Conservation (phyloP, 2,797 vertebrate genomes). For the Anabacerthia variegaticeps region DNA sequence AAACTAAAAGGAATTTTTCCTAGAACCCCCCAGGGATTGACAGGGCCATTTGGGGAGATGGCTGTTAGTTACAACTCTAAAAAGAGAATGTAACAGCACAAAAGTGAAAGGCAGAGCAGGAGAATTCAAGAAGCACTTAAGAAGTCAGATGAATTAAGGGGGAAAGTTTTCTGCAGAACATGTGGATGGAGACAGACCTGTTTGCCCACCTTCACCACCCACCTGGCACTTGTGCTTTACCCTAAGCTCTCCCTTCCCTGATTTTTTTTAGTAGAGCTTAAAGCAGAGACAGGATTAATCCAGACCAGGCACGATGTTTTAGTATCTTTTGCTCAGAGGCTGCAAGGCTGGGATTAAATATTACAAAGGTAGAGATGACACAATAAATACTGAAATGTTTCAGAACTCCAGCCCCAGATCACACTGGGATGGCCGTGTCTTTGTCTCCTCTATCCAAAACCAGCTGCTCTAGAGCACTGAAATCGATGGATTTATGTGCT, state of each 20-base stretch:
- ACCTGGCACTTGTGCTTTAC: not conserved
- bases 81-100: not conserved
- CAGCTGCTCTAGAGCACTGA: conserved; percentile 16
- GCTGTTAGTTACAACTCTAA: not conserved
- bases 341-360: conserved; percentile 41
- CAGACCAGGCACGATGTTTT: conserved; percentile 3
- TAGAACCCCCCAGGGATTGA: not conserved
- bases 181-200: not conserved
- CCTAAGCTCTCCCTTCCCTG: not conserved
- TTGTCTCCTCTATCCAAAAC: conserved; percentile 29
- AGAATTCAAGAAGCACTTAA: not conserved
- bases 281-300: conserved; percentile 42
- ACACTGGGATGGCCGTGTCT: not conserved
- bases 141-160: not conserved
- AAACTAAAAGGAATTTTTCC: not conserved
- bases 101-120: not conserved
- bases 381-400: conserved; percentile 22
- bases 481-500: conserved; percentile 10
- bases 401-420: conserved; percentile 44
- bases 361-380: conserved; percentile 30
- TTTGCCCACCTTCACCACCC: not conserved
- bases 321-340: conserved; percentile 18
- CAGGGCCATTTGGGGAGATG: not conserved
- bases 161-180: not conserved
- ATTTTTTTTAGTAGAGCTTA: not conserved